Evolutionary conservation across 2,113 vertebrate species (phyloP).

Genomic region (Athene cunicularia): DNA sequence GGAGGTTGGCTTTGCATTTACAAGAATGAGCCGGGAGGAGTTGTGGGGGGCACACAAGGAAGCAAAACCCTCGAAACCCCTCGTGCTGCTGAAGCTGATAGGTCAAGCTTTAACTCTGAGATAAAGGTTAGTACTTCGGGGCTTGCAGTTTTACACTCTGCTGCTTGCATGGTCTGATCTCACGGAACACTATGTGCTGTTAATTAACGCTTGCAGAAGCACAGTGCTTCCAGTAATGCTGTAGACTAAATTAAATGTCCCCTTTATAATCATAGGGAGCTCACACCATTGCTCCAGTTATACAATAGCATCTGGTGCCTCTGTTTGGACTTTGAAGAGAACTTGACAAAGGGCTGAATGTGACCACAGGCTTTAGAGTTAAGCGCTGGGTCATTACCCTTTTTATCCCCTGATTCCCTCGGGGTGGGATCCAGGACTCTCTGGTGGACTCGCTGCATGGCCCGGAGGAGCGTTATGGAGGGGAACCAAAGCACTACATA

Average conservation of each 20-base stretch:
- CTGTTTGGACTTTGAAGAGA: not conserved
- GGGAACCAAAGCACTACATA: fast-evolving
- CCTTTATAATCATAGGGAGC: not conserved
- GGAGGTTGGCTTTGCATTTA: not conserved
- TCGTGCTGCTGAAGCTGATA: not conserved
- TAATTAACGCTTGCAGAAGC: not conserved
- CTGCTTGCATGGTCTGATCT: not conserved
- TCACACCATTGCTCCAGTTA: not conserved
- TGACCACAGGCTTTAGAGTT: fast-evolving
- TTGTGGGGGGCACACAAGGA: fast-evolving
- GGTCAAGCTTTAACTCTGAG: not conserved
- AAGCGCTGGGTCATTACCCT: not conserved
- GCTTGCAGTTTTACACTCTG: not conserved
- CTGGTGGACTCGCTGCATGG: not conserved
- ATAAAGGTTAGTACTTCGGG: not conserved
- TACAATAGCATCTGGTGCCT: not conserved
- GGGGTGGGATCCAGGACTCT: not conserved
- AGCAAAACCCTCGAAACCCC: not conserved
- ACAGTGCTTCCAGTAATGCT: not conserved
- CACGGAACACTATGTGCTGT: fast-evolving
- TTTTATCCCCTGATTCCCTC: not conserved
- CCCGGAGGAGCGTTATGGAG: fast-evolving
- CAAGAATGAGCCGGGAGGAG: not conserved
- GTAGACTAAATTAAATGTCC: not conserved
- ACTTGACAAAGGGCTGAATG: not conserved